A percentile compares a stretch with the other conserved stretches of the same genome.
Conservation (phyloP, 2,888 invertebrate genomes). For the Nomada ruficornis region DNA sequence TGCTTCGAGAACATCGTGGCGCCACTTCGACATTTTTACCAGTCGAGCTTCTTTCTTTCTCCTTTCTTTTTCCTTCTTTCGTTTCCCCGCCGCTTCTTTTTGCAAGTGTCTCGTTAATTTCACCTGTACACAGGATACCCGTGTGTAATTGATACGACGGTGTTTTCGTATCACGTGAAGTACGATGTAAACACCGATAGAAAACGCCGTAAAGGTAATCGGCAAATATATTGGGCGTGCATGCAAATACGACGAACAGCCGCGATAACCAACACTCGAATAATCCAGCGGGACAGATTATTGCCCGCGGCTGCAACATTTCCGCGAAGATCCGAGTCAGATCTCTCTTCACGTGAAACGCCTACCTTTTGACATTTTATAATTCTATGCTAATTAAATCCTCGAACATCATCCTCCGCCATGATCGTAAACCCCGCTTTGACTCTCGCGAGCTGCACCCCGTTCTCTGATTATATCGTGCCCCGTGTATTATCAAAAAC, state of each 20-base stretch:
- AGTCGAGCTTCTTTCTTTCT: not conserved
- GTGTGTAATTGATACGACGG: constrained; percentile 51
- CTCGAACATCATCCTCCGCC: constrained; percentile 44
- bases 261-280: constrained; percentile 39
- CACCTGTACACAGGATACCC: constrained; percentile 20
- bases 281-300: constrained; percentile 63
- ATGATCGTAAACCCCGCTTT: constrained; percentile 56
- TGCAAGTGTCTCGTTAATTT: constrained; percentile 42
- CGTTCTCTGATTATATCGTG: constrained; percentile 28
- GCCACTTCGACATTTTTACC: constrained; percentile 67
- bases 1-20: constrained; percentile 61
- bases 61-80: not conserved
- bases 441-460: constrained; percentile 10
- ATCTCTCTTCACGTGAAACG: constrained; percentile 48
- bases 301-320: constrained; percentile 64
- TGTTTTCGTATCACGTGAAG: constrained; percentile 35
- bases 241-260: constrained; percentile 53
- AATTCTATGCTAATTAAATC: constrained; percentile 71
- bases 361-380: constrained; percentile 68
- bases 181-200: constrained; percentile 48
- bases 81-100: not conserved
- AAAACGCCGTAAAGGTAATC: constrained; percentile 41
- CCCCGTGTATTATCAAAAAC: constrained; percentile 2
- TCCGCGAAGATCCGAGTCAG: constrained; percentile 39
- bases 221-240: constrained; percentile 53